Evolutionary conservation across 37 sponge, comb jelly and placozoan species (phyloP).

Genomic region (Cladorhizidae sp.): DNA sequence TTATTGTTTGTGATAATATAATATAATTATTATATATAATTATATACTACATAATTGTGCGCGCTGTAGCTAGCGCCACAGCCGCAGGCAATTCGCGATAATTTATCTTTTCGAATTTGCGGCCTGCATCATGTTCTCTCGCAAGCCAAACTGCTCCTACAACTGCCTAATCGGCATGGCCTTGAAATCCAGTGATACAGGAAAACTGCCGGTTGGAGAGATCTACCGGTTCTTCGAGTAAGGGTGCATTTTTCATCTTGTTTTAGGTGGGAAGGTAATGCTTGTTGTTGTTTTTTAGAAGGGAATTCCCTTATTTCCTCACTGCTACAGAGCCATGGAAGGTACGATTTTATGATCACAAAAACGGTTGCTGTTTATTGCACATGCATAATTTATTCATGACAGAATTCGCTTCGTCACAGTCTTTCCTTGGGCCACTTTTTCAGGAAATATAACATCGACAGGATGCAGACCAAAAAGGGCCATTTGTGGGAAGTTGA

Average conservation of each 20-base stretch:
- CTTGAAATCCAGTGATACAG: slow-evolving; percentile 15
- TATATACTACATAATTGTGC: no score
- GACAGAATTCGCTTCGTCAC: slow-evolving; percentile 26
- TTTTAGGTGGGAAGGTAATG: not conserved
- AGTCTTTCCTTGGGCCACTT: slow-evolving; percentile 26
- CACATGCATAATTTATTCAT: not conserved
- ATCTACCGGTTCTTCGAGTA: slow-evolving; percentile 35
- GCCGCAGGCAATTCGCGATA: no score
- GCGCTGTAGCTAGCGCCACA: no score
- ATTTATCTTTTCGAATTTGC: no score
- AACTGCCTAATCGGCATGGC: slow-evolving; percentile 25
- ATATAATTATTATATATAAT: no score
- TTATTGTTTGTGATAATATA: no score
- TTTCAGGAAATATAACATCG: slow-evolving; percentile 4
- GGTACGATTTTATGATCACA: not conserved
- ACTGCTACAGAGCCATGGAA: slow-evolving; percentile 13
- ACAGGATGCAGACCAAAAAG: not conserved
- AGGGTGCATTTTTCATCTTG: not conserved
- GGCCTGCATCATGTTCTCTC: not conserved
- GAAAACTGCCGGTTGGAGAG: slow-evolving; percentile 16
- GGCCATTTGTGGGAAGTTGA: slow-evolving; percentile 27
- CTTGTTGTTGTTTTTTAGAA: not conserved
- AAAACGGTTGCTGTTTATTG: not conserved
- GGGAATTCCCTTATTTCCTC: slow-evolving; percentile 1
- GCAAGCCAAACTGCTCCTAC: slow-evolving; percentile 26